Base-by-base conservation (phyloP, 2,888 invertebrate genomes). In the Hirtodrosophila histrioides region DNA sequence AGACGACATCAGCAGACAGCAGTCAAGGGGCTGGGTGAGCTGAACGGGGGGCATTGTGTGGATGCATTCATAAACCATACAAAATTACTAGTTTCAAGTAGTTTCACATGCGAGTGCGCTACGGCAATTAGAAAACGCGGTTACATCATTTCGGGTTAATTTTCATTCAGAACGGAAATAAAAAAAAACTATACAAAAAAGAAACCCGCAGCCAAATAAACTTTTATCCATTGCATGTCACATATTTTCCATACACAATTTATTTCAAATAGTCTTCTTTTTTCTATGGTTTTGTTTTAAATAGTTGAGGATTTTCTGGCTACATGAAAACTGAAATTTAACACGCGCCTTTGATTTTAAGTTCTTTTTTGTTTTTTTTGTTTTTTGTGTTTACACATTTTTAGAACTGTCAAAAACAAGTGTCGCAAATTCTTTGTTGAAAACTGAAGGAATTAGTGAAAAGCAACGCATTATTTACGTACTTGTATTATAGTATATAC, bases 351-450 rank as follows among this genome's bases (percentile, higher is more conserved):
- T 72, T 67, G 63, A 77, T 64, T 69, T 65, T 75, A 5, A 54
- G 65, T 62, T 69, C 37, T 63, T 40, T 53, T 41, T 70, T 63
- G 9, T 7, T 10, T 27, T 39, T 11, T 4, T 4, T 31, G 56
- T 39, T 43, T 39, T 27, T 27, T 43, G 48, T 66, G 44, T 61
- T 78, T 69, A 75, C 78, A 84, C 83, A 87, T 78, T 84, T 87
- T 84, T 87, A 85, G 86, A 85, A 87, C 88, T 84, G 83, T 85
- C 83, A 84, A 58, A 68, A 65, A 65, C 65, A 72, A 87, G 70
- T 87, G 82, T 85, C 82, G 71, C 74, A 49, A 57, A 65, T 79
- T 76, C 56, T 75, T 57, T 44, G 49, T 46, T 43, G 57, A 55
- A 48, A 69, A 58, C 49, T 48, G 40, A 31, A 72, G 24, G 66